A percentile compares a stretch with the other conserved stretches of the same genome.
These are phyloP conservation scores for Coleophora deauratella DNA, from an alignment of 2,888 invertebrate species.

Conservation along the genomic window DNA sequence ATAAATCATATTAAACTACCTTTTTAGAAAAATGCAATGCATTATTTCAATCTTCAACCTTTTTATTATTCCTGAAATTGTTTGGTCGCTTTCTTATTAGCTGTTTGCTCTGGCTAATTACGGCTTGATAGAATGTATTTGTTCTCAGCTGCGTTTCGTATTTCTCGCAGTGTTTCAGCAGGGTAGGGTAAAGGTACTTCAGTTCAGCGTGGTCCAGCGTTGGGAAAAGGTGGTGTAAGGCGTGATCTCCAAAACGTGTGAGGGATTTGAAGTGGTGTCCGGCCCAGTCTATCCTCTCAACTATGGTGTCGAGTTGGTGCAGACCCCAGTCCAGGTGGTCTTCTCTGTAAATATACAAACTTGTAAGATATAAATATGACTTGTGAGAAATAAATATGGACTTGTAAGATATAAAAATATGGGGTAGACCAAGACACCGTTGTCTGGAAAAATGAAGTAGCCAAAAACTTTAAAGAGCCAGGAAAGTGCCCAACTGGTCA, in stretches of 20 bases:
- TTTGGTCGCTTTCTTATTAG: conserved; percentile 48
- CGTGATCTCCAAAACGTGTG: conserved; percentile 85
- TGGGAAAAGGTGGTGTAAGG: conserved; percentile 86
- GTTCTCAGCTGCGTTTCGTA: conserved; percentile 70
- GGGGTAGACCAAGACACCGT: too few species aligned
- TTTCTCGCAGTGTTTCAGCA: conserved; percentile 77
- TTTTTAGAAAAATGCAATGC: too few species aligned
- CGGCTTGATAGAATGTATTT: conserved; percentile 73
- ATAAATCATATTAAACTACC: too few species aligned
- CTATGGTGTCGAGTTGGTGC: conserved; percentile 81
- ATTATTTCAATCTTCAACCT: too few species aligned
- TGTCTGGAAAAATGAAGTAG: too few species aligned
- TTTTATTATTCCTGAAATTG: conserved; percentile 36
- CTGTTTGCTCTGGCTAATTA: conserved; percentile 78
- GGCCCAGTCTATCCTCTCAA: conserved; percentile 80
- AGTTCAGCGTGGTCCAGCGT: conserved; percentile 85
- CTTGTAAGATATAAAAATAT: too few species aligned
- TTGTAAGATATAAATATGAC: not conserved
- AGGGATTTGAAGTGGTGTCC: conserved; percentile 78
- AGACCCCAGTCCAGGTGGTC: conserved; percentile 82
- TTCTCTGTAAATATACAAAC: conserved; percentile 44
- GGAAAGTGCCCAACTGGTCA: too few species aligned
- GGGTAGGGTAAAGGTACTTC: conserved; percentile 76
- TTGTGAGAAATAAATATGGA: too few species aligned
- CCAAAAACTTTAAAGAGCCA: too few species aligned